Evolutionary conservation across 2,113 vertebrate genomes (phyloP).

Genomic region (Camelus dromedarius): DNA sequence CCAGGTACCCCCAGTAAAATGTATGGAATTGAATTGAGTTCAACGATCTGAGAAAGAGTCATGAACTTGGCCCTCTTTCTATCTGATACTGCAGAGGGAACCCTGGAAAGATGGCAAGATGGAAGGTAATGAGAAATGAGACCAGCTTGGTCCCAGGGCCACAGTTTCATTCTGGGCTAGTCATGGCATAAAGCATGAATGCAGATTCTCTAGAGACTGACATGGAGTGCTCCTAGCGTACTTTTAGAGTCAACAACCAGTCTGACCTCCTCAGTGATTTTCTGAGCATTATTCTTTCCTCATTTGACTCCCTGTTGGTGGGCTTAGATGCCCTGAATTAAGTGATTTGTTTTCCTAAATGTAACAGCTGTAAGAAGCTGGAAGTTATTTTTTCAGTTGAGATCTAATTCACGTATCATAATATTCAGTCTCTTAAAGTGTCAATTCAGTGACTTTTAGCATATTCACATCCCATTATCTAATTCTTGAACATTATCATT

Average conservation of each 20-base stretch:
- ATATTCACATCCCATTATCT: neutral
- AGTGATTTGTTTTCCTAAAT: neutral
- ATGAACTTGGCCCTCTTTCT: neutral
- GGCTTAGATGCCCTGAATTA: neutral
- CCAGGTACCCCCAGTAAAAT: neutral
- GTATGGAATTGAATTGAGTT: neutral
- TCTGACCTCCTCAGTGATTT: neutral
- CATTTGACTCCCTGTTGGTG: neutral
- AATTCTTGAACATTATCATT: neutral
- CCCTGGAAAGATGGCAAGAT: neutral
- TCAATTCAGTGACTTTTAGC: neutral
- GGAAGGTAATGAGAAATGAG: neutral
- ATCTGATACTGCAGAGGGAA: neutral
- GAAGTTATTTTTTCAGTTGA: neutral
- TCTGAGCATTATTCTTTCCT: conserved; percentile 27
- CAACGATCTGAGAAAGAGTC: neutral
- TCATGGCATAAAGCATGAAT: neutral
- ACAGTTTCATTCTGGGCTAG: neutral
- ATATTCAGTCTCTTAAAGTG: neutral
- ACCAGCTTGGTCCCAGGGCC: neutral
- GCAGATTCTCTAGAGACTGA: neutral
- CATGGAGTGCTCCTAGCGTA: neutral
- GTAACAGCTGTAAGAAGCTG: neutral
- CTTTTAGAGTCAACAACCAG: neutral
- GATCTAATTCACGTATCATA: neutral